Percentiles rank a stretch among this genome's conserved stretches.
Conservation (phyloP, 2,888 invertebrate species). For the Cheilosia vulpina region DNA sequence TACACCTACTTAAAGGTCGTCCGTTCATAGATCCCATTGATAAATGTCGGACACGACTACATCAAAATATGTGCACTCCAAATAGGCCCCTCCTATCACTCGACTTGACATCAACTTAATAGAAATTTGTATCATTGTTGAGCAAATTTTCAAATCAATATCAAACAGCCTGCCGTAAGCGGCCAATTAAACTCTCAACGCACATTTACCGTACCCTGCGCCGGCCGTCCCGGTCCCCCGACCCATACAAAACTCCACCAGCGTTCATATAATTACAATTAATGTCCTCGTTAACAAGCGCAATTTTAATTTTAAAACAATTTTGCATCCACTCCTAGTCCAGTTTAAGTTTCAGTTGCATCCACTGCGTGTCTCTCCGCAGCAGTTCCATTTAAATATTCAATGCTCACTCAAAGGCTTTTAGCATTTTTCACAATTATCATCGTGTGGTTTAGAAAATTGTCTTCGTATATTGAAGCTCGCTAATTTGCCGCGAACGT, state of each 20-base stretch:
- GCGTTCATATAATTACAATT: constrained; percentile 69
- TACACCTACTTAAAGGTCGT: too few species aligned
- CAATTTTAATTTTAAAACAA: constrained; percentile 73
- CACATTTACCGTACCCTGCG: constrained; percentile 21
- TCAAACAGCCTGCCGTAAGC: constrained; percentile 26
- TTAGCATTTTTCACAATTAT: constrained; percentile 73
- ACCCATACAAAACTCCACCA: constrained; percentile 50
- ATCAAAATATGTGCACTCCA: not conserved
- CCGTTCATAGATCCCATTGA: too few species aligned
- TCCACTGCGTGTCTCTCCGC: too few species aligned
- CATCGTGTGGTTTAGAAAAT: constrained; percentile 64
- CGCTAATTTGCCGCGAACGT: constrained; percentile 56
- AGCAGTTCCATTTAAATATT: constrained; percentile 27
- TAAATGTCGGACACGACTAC: too few species aligned
- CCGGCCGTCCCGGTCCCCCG: not conserved
- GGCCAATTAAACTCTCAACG: constrained; percentile 30
- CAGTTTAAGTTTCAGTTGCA: constrained; percentile 4
- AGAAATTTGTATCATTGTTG: not conserved
- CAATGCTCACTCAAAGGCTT: constrained; percentile 67
- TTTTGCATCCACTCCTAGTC: constrained; percentile 55
- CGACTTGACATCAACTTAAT: not conserved
- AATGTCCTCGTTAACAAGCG: constrained; percentile 73
- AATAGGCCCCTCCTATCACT: not conserved
- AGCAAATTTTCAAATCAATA: constrained; percentile 29
- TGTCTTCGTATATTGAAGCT: constrained; percentile 59